Evolutionary conservation across 1,140 invertebrate genomes (phyloP).

Genomic region (Marisa cornuarietis): DNA sequence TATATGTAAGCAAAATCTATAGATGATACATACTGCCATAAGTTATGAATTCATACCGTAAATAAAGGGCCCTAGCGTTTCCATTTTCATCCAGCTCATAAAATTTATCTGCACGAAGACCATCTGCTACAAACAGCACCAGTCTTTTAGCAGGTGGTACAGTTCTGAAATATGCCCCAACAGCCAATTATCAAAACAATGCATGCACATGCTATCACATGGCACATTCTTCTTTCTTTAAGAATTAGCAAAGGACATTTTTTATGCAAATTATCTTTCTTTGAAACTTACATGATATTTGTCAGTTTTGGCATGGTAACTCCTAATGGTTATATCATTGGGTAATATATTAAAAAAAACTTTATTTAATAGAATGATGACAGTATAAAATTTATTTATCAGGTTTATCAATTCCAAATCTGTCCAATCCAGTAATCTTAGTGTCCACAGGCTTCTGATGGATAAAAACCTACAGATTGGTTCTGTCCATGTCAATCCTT

Average conservation of each 20-base stretch:
- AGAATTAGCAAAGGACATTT: neutral
- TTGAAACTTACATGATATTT: neutral
- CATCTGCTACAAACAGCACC: constrained; percentile 89
- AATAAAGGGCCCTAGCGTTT: constrained; percentile 66
- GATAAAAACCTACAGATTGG: no score
- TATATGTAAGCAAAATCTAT: no score
- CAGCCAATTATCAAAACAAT: constrained; percentile 16
- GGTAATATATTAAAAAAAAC: neutral
- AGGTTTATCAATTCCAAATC: neutral
- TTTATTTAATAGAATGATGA: neutral
- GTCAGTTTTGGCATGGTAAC: neutral
- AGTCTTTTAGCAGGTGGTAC: constrained; percentile 78
- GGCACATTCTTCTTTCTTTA: no score
- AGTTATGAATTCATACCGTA: constrained; percentile 69
- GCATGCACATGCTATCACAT: neutral
- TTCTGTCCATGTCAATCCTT: no score
- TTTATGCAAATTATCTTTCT: neutral
- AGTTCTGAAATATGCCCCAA: neutral
- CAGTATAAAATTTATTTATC: neutral
- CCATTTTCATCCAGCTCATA: constrained; percentile 67
- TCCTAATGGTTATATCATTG: neutral
- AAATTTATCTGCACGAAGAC: constrained; percentile 85
- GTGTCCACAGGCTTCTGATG: no score
- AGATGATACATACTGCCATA: neutral
- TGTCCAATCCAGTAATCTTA: neutral